Evolutionary conservation across 2,797 vertebrate genomes (phyloP).

Genomic region (Phrynocephalus guinanensis): DNA sequence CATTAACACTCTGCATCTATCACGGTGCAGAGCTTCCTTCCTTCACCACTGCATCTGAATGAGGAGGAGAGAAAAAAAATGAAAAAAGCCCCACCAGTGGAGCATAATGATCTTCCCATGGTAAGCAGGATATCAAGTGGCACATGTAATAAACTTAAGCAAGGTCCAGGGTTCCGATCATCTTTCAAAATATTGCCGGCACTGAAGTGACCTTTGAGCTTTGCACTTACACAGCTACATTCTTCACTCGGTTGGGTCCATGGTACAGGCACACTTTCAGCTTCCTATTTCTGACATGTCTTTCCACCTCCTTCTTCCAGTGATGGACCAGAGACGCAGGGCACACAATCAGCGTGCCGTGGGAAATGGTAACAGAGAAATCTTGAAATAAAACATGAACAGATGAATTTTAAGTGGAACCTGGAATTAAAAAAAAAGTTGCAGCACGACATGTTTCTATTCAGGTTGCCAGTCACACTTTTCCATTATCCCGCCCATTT

Average conservation of each 20-base stretch:
- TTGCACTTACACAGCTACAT: conserved; percentile 81
- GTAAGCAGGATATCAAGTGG: no score
- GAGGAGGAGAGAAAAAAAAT: no score
- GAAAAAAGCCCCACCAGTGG: no score
- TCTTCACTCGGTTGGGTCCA: conserved; percentile 85
- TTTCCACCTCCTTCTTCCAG: conserved; percentile 94
- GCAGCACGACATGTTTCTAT: not conserved
- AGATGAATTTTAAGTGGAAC: conserved; percentile 3
- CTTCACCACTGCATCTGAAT: no score
- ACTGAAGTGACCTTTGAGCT: not conserved
- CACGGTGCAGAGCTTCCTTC: no score
- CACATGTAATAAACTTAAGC: not conserved
- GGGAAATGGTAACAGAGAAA: conserved; percentile 76
- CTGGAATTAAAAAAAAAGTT: not conserved
- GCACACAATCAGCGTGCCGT: conserved; percentile 89
- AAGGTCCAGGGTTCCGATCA: not conserved
- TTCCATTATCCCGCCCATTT: not conserved
- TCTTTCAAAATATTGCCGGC: not conserved
- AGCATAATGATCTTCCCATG: no score
- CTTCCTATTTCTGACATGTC: conserved; percentile 75
- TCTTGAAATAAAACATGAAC: conserved; percentile 77
- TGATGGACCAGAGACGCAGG: conserved; percentile 95
- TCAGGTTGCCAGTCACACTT: not conserved
- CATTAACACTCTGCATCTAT: no score
- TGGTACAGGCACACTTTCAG: conserved; percentile 91